Evolutionary conservation across 2,888 invertebrate species (phyloP).

Genomic region (Tetranychus truncatus): DNA sequence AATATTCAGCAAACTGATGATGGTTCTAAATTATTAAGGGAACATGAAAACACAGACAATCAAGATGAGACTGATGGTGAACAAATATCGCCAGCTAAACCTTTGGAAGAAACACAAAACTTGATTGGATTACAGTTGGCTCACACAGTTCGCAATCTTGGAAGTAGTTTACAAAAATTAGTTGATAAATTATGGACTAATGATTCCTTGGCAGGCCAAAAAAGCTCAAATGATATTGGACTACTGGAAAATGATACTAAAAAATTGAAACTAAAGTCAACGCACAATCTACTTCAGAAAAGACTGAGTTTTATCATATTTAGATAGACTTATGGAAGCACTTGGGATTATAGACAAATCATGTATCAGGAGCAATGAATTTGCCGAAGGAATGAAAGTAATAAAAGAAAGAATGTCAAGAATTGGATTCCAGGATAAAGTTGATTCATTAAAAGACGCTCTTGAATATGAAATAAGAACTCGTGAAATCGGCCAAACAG

Average conservation of each 20-base stretch:
- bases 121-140: background rate
- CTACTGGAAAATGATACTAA: no score
- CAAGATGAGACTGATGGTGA: background rate
- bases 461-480: background rate
- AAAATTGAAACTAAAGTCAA: no score
- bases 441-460: background rate
- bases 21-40: no score
- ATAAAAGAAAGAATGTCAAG: background rate
- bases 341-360: background rate
- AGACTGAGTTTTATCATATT: background rate
- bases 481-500: background rate
- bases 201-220: background rate
- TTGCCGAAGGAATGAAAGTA: background rate
- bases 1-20: no score
- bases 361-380: background rate
- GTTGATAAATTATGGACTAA: background rate
- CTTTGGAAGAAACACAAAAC: background rate
- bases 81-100: background rate
- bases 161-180: background rate
- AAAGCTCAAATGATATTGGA: background rate
- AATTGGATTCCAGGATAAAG: background rate
- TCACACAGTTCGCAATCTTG: constrained; percentile 8
- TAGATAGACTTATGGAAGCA: background rate
- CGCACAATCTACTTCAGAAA: background rate
- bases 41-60: no score